Evolutionary conservation across 1,140 invertebrate genomes (phyloP).

Genomic region (Zaprionus kolodkinae): DNA sequence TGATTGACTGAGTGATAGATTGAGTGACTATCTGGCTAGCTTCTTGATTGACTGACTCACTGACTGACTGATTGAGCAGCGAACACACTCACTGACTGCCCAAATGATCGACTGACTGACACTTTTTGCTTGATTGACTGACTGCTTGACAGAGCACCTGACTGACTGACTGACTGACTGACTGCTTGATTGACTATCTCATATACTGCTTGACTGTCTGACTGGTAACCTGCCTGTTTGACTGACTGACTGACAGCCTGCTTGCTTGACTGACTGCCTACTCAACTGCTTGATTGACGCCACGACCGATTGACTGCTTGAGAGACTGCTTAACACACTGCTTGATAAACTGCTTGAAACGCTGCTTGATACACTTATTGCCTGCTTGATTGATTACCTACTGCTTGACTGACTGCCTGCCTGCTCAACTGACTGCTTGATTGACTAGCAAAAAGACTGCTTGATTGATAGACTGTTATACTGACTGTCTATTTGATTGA

Average conservation of each 20-base stretch:
- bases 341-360: conserved; percentile 11
- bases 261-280: conserved; percentile 8
- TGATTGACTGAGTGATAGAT: conserved; percentile 31
- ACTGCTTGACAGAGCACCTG: not conserved
- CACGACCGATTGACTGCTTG: conserved; percentile 4
- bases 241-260: not conserved
- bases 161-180: conserved; percentile 4
- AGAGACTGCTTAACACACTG: not conserved
- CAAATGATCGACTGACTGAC: not conserved
- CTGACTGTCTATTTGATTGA: conserved; percentile 14
- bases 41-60: no score
- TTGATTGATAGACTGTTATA: conserved; percentile 2
- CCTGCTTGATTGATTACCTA: not conserved
- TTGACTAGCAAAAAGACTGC: not conserved
- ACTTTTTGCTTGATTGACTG: not conserved
- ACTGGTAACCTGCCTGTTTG: not conserved
- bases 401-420: not conserved
- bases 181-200: conserved; percentile 32
- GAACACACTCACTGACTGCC: no score
- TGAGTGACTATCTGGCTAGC: not conserved
- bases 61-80: not conserved
- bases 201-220: not conserved
- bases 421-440: not conserved
- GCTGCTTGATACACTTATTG: not conserved
- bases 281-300: not conserved